phyloP scores from a whole-genome alignment of 1,140 invertebrate species.

The Caenorhabditis remanei region DNA sequence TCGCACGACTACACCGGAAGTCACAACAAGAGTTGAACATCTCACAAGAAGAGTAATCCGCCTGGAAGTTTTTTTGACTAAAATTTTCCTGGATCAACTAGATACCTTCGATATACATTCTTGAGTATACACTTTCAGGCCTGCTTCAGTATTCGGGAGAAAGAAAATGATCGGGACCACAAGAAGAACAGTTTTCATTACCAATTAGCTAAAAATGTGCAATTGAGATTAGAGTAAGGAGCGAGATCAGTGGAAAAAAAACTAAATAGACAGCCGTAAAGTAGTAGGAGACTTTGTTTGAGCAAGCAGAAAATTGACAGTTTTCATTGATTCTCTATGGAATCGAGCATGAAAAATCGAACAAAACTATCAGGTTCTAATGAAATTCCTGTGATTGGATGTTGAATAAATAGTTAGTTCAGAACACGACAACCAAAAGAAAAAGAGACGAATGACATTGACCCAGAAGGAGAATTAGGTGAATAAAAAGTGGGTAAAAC shows the following conservation, averaged over 20 bases:
- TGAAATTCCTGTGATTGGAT: neutral
- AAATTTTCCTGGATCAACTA: too few species aligned
- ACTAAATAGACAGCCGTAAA: neutral
- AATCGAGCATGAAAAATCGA: neutral
- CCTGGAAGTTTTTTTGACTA: neutral
- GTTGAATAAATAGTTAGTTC: neutral
- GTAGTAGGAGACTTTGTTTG: neutral
- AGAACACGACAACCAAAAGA: neutral
- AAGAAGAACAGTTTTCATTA: neutral
- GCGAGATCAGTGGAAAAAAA: neutral
- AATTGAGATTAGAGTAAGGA: neutral
- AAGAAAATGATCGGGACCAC: neutral
- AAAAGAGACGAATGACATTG: slow-evolving; percentile 17
- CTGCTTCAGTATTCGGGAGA: neutral
- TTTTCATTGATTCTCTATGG: neutral
- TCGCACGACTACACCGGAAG: slow-evolving; percentile 31
- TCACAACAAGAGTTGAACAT: slow-evolving; percentile 52
- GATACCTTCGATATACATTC: slow-evolving; percentile 44
- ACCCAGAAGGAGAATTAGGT: slow-evolving; percentile 24
- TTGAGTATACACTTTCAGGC: slow-evolving; percentile 16
- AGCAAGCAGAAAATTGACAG: slow-evolving; percentile 5
- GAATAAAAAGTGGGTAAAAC: neutral
- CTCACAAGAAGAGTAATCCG: slow-evolving; percentile 26
- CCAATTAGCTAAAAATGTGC: neutral
- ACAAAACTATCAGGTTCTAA: neutral